phyloP scores from a whole-genome alignment of 1,140 invertebrate species.

The Carcinoscorpius rotundicauda region DNA sequence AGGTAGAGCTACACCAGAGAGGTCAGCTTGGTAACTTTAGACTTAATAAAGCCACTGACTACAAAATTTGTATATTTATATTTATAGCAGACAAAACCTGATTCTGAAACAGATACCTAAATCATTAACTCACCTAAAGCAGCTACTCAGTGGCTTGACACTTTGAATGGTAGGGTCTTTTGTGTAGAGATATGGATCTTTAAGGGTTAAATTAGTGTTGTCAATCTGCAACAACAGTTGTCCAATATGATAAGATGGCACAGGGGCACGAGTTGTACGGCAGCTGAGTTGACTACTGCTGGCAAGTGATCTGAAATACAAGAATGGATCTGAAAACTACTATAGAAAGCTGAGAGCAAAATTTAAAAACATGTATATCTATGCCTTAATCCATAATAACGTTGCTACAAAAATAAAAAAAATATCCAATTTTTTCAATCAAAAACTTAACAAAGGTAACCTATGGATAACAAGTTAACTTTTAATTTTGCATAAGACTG shows the following conservation, averaged over 20 bases:
- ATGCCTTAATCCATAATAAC: too few species aligned
- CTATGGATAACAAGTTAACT: background rate
- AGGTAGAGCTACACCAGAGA: too few species aligned
- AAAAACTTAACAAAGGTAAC: conserved; percentile 32
- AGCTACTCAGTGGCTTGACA: conserved; percentile 31
- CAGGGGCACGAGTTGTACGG: conserved; percentile 57
- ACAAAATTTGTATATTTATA: too few species aligned
- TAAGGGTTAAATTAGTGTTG: conserved; percentile 57
- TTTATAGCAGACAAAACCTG: too few species aligned
- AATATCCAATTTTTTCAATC: too few species aligned
- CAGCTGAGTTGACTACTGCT: conserved; percentile 79
- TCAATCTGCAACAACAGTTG: conserved; percentile 67
- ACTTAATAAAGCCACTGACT: too few species aligned
- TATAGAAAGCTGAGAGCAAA: too few species aligned
- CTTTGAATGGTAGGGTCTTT: conserved; percentile 68
- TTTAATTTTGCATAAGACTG: too few species aligned
- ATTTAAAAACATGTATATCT: too few species aligned
- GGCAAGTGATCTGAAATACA: conserved; percentile 36
- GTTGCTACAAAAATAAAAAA: too few species aligned
- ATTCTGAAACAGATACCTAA: too few species aligned
- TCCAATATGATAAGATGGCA: conserved; percentile 24
- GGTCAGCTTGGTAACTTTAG: too few species aligned
- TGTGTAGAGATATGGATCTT: conserved; percentile 70
- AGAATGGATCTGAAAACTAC: conserved; percentile 7
- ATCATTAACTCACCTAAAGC: conserved; percentile 26